Conservation (phyloP, 2,888 invertebrate genomes). For the Drymonia ruficornis region DNA sequence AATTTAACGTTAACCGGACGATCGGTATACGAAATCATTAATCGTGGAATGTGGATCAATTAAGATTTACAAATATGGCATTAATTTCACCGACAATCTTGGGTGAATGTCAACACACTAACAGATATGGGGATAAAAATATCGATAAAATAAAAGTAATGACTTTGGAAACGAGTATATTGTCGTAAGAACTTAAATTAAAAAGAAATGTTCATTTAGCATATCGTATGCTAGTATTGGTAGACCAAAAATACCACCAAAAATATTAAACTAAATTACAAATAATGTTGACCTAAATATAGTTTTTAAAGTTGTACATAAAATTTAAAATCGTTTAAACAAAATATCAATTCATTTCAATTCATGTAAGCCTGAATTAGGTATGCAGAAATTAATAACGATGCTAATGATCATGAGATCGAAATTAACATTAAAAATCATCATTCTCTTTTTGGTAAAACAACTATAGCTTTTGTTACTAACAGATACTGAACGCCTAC, state of each 20-base stretch:
- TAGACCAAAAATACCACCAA: too few species aligned
- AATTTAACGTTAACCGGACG: conserved; percentile 33
- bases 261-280: background rate
- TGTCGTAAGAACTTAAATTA: background rate
- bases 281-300: too few species aligned
- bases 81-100: conserved; percentile 18
- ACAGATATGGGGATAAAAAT: background rate
- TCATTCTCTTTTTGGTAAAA: conserved; percentile 25
- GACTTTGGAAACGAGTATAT: background rate
- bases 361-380: background rate
- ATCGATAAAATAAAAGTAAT: background rate
- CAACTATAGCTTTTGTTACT: conserved; percentile 17
- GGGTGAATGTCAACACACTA: conserved; percentile 11
- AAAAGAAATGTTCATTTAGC: background rate
- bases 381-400: background rate
- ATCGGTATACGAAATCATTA: conserved; percentile 28
- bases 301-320: too few species aligned
- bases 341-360: background rate
- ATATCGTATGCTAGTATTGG: too few species aligned
- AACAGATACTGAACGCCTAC: conserved; percentile 10
- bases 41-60: conserved; percentile 46
- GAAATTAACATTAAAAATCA: background rate
- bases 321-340: background rate
- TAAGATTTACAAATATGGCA: conserved; percentile 24
- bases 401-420: background rate